phyloP scores from a whole-genome alignment of 2,888 invertebrate species.

The Sepioteuthis lessoniana region DNA sequence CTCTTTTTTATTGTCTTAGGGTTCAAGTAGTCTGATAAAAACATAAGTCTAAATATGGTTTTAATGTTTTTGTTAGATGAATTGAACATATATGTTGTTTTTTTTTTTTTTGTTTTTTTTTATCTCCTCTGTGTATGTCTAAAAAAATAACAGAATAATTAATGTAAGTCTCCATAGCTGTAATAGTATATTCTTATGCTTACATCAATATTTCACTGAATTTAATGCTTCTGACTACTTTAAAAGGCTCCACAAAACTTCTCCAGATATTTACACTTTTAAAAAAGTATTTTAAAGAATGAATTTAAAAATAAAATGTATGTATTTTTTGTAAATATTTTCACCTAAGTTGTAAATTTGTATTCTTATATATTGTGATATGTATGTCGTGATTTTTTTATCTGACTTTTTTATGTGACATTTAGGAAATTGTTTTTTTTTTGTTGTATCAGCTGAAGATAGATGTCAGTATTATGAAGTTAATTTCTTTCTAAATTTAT shows the following conservation, averaged over 20 bases:
- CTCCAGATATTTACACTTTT: neutral
- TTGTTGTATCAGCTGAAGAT: neutral
- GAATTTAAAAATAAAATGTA: neutral
- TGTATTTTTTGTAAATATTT: neutral
- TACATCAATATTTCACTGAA: conserved; percentile 18
- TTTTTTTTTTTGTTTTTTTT: too few species aligned
- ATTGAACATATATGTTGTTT: neutral
- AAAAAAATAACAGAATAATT: conserved; percentile 33
- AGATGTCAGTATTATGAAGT: neutral
- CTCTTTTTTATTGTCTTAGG: conserved; percentile 7
- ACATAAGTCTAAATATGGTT: conserved; percentile 33
- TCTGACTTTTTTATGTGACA: neutral
- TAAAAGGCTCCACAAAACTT: conserved; percentile 13
- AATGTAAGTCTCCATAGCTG: conserved; percentile 33
- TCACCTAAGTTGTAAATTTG: neutral
- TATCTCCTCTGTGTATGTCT: neutral
- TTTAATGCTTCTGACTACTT: conserved; percentile 7
- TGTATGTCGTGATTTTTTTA: neutral
- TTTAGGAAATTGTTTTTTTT: neutral
- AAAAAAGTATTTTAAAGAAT: neutral
- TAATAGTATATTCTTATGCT: neutral
- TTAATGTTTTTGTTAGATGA: neutral
- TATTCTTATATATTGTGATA: neutral
- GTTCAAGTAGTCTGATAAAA: conserved; percentile 20
- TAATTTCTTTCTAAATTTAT: neutral